Evolutionary conservation across 2,888 invertebrate genomes (phyloP).

Genomic region (Leucoptera coffeella): DNA sequence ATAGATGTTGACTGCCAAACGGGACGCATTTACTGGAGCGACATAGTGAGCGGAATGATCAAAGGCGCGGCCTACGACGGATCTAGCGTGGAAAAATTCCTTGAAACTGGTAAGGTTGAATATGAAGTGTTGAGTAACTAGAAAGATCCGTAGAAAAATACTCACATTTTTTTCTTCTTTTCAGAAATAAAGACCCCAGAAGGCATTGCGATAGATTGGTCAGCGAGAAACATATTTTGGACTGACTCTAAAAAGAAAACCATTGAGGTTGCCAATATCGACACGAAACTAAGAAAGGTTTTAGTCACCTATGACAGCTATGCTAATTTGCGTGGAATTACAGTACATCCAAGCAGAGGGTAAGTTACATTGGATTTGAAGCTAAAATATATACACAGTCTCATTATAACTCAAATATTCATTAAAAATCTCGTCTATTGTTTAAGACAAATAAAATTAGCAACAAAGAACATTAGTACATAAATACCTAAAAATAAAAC

Average conservation of each 20-base stretch:
- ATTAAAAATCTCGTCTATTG: no score
- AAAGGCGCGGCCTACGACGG: constrained; percentile 74
- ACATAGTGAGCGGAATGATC: constrained; percentile 75
- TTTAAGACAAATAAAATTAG: no score
- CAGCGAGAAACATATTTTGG: constrained; percentile 91
- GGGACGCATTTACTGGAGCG: constrained; percentile 89
- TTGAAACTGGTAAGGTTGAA: constrained; percentile 21
- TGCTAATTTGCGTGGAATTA: constrained; percentile 91
- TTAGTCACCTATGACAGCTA: constrained; percentile 67
- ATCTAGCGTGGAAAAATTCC: constrained; percentile 56
- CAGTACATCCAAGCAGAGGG: constrained; percentile 85
- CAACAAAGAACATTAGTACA: no score
- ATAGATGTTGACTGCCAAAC: constrained; percentile 86
- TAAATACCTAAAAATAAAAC: no score
- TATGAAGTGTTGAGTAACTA: no score
- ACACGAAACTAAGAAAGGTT: constrained; percentile 67
- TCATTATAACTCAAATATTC: no score
- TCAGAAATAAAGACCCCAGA: constrained; percentile 82
- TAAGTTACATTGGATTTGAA: constrained; percentile 38
- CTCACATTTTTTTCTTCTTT: no score
- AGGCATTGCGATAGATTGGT: constrained; percentile 91
- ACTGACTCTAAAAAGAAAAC: constrained; percentile 86
- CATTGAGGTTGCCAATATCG: constrained; percentile 85
- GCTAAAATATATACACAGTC: no score
- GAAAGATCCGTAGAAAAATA: no score